Evolutionary conservation across 2,113 vertebrate species (phyloP), one percentile per base, ranked within the genome.

Genomic region (Meles meles): DNA sequence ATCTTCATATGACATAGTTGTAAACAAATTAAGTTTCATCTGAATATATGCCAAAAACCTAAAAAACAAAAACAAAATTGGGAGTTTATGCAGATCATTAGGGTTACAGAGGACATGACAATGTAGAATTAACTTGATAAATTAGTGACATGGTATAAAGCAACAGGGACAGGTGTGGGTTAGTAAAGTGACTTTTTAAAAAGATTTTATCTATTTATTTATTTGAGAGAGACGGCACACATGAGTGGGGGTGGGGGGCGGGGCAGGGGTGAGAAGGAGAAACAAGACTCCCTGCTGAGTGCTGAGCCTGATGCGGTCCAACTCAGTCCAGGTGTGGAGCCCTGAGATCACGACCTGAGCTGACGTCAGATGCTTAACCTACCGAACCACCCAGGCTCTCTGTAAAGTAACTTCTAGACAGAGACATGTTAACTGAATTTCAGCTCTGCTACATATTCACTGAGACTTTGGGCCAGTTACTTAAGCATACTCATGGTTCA

Each of bases 11-110:
- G 72, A 95, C 86, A 89, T 20, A 86, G 2, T 29, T 49, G 61
- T 11, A 39, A 95, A 63, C 11, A 69, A 90, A 77, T 94, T 82
- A 87, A 93, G 15, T 11, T 39, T 91, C 6, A 63, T 42, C 82
- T 37, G 34, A 82, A 79, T 57, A 82, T 49, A 34, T 76, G n/a
- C 20, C 57, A 82, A 82, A 93, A 95, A 55, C 13, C 55, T 90
- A 34, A 52, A 95, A 47, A 8, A 92, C 20, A 77, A 95, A 63
- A 42, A 79, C 11, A 83, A 76, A 57, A 39, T 83, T 84, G 80
- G 17, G 2, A n/a, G 14, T 37, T 87, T 47, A 39, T 4, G 5
- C 13, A 49, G 59, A 31, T 93, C 12, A 63, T 71, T 77, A 71
- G 67, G 13, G 14, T 93, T 69, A 65, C 25, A 77, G 79, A 69